Percentiles rank a stretch among this genome's conserved stretches.
phyloP scores from a whole-genome alignment of 2,888 invertebrate species.

The Steinernema hermaphroditum region DNA sequence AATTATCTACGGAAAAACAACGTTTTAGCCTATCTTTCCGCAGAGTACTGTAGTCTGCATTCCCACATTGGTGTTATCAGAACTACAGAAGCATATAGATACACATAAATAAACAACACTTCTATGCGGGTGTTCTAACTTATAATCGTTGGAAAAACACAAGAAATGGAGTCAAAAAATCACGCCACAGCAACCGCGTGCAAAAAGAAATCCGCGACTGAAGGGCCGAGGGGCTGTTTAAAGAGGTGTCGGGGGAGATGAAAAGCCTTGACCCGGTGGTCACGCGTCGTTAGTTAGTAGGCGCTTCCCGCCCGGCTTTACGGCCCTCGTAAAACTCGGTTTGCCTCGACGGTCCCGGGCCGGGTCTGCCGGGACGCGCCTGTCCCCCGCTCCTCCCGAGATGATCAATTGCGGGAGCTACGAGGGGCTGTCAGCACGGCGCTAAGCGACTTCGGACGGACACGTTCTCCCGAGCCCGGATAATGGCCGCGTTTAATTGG shows the following conservation, averaged over 20 bases:
- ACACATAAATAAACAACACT: too few relatives aligned
- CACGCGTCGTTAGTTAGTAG: slow-evolving; percentile 18
- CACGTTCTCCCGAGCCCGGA: background rate
- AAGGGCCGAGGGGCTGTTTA: background rate
- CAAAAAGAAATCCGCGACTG: background rate
- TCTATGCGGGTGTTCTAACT: too few relatives aligned
- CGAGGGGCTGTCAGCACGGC: slow-evolving; percentile 6
- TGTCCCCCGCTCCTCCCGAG: background rate
- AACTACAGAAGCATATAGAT: too few relatives aligned
- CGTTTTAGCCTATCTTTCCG: too few relatives aligned
- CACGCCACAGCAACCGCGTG: too few relatives aligned
- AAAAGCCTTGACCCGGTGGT: slow-evolving; percentile 12
- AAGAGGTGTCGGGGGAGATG: slow-evolving; percentile 2
- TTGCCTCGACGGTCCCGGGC: background rate
- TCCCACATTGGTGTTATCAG: too few relatives aligned
- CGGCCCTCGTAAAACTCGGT: slow-evolving; percentile 1
- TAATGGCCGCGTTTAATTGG: slow-evolving; percentile 23
- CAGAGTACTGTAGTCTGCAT: too few relatives aligned
- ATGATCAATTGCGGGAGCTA: slow-evolving; percentile 16
- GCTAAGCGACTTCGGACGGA: background rate
- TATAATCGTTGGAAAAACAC: too few relatives aligned
- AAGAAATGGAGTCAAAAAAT: too few relatives aligned
- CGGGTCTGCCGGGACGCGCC: background rate
- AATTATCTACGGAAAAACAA: too few relatives aligned
- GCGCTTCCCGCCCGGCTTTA: slow-evolving; percentile 7